Evolutionary conservation across 2,797 vertebrate species (phyloP).

Genomic region (Enteromius viviparus): DNA sequence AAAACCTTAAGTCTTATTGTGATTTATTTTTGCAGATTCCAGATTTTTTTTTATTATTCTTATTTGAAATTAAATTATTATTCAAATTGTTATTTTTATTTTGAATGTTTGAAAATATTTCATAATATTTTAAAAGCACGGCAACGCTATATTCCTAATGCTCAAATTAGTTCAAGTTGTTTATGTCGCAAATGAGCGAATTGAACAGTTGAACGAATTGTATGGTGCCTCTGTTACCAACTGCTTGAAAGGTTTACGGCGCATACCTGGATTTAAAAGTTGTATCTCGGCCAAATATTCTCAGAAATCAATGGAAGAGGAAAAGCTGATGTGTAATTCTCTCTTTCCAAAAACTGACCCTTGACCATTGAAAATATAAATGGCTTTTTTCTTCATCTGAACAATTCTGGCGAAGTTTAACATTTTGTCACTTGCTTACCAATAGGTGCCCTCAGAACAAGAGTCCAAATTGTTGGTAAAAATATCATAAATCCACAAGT

Average conservation of each 20-base stretch:
- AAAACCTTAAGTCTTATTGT: too few relatives aligned
- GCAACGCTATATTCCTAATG: background rate
- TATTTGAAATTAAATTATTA: too few relatives aligned
- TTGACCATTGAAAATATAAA: background rate
- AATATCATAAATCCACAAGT: background rate
- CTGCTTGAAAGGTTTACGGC: background rate
- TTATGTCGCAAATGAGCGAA: conserved; percentile 17
- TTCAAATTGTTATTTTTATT: background rate
- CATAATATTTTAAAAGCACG: background rate
- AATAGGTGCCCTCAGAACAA: background rate
- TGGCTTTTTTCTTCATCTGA: background rate
- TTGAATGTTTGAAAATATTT: background rate
- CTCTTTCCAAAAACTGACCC: too few relatives aligned
- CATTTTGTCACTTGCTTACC: background rate
- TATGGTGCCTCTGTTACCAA: background rate
- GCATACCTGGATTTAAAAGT: conserved; percentile 31
- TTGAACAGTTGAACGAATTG: too few relatives aligned
- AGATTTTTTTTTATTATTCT: too few relatives aligned
- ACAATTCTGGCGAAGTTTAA: background rate
- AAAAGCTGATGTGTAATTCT: too few relatives aligned
- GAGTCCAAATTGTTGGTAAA: background rate
- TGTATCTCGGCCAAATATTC: too few relatives aligned
- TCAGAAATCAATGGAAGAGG: too few relatives aligned
- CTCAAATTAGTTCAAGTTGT: background rate
- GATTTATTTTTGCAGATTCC: too few relatives aligned